Conservation (phyloP, 2,888 invertebrate species). For the Phaonia tiefii region DNA sequence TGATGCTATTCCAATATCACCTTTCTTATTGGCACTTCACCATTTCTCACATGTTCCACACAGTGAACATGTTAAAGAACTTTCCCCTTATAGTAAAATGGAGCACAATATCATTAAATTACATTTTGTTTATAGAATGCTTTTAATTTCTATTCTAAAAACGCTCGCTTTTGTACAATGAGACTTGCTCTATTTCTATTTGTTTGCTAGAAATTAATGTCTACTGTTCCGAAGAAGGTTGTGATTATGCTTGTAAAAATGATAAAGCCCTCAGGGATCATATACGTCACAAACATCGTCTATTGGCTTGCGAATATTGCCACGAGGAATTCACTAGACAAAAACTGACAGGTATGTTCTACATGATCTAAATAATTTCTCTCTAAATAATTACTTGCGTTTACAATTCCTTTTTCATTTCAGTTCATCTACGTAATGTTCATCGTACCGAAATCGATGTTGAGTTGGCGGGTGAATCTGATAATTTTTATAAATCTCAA, state of each 20-base stretch:
- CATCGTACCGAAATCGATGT: constrained; percentile 65
- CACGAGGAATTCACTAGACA: constrained; percentile 65
- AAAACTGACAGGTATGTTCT: constrained; percentile 63
- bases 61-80: too few species aligned
- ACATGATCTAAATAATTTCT: neutral
- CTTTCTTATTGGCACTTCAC: too few species aligned
- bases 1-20: too few species aligned
- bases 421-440: constrained; percentile 67
- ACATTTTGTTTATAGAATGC: too few species aligned
- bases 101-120: too few species aligned
- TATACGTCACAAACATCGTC: constrained; percentile 68
- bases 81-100: too few species aligned
- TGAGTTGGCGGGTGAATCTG: constrained; percentile 53
- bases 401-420: constrained; percentile 1
- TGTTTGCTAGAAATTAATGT: constrained; percentile 57
- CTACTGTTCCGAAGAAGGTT: constrained; percentile 63
- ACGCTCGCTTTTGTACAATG: too few species aligned
- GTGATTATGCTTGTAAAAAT: constrained; percentile 66
- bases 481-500: constrained; percentile 63
- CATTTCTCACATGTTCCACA: too few species aligned
- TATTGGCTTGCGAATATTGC: constrained; percentile 69
- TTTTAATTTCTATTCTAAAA: too few species aligned
- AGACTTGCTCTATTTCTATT: too few species aligned
- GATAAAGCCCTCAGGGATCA: constrained; percentile 68
- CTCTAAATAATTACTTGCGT: neutral